A percentile compares a stretch with the other conserved stretches of the same genome.
Evolutionary conservation across 2,797 vertebrate species (phyloP).

Genomic region (Dendrocincla tyrannina): DNA sequence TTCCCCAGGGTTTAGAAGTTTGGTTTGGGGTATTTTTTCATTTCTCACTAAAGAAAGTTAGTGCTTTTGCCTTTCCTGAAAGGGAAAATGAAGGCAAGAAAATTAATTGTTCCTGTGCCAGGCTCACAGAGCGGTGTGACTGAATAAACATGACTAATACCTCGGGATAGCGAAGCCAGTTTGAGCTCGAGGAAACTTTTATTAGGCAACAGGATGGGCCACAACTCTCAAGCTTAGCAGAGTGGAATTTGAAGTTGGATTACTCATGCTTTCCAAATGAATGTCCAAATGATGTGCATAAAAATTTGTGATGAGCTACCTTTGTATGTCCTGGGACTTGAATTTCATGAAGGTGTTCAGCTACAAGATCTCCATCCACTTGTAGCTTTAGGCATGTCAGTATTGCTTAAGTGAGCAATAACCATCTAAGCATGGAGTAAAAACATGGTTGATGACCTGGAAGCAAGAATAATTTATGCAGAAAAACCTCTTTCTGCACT

Average conservation of each 20-base stretch:
- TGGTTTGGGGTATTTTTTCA: not conserved
- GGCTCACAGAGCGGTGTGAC: not conserved
- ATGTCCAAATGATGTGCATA: not conserved
- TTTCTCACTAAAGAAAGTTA: not conserved
- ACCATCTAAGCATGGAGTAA: slow-evolving; percentile 44
- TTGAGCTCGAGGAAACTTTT: not conserved
- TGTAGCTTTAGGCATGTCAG: slow-evolving; percentile 9
- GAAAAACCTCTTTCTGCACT: slow-evolving; percentile 51
- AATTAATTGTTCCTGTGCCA: not conserved
- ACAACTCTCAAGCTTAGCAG: not conserved
- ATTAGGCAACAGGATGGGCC: not conserved
- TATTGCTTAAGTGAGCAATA: slow-evolving; percentile 48
- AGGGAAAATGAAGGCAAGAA: not conserved
- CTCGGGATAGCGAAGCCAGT: not conserved
- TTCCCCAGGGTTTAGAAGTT: not conserved
- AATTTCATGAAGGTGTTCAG: slow-evolving; percentile 31
- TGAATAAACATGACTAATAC: not conserved
- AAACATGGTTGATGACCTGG: slow-evolving; percentile 47
- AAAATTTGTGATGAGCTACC: not conserved
- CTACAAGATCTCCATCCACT: not conserved
- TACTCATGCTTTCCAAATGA: slow-evolving; percentile 3
- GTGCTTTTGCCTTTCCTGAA: not conserved
- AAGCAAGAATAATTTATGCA: slow-evolving; percentile 63
- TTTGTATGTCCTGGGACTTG: not conserved
- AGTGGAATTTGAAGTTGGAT: not conserved